Evolutionary conservation across 2,113 vertebrate genomes (phyloP).

Genomic region (Pomatorhinus ruficollis): DNA sequence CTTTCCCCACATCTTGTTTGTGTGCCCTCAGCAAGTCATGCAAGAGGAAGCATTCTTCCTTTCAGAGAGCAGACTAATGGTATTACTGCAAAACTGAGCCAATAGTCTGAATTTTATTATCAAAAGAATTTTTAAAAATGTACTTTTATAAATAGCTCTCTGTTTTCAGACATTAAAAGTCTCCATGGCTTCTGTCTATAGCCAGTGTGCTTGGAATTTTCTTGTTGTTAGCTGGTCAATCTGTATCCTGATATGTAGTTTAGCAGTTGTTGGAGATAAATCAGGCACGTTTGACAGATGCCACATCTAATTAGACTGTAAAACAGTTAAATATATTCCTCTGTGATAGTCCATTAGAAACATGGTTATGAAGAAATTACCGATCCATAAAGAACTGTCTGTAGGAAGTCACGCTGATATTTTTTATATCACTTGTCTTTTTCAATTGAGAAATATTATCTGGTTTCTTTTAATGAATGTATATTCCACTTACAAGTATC

Average conservation of each 20-base stretch:
- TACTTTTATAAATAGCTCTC: not conserved
- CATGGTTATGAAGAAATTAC: not conserved
- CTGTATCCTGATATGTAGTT: not conserved
- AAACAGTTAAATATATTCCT: slow-evolving; percentile 15
- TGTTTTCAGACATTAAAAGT: not conserved
- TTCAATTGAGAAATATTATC: not conserved
- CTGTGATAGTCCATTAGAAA: slow-evolving; percentile 4
- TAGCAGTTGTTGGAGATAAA: not conserved
- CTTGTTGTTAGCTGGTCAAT: not conserved
- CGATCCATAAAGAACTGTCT: slow-evolving; percentile 39
- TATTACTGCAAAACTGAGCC: not conserved
- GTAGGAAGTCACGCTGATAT: not conserved
- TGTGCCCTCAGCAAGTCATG: not conserved
- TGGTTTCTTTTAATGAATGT: not conserved
- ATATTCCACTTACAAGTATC: not conserved
- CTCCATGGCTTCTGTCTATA: not conserved
- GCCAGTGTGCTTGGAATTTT: not conserved
- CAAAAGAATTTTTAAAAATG: not conserved
- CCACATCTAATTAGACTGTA: slow-evolving; percentile 40
- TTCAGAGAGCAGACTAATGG: not conserved
- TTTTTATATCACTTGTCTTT: not conserved
- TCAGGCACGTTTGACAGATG: slow-evolving; percentile 40
- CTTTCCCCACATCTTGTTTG: not conserved
- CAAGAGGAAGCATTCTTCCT: not conserved
- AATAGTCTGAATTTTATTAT: not conserved